Evolutionary conservation across 1,140 invertebrate species (phyloP), one percentile per base, ranked within the genome.

Genomic region (Solenopsis fugax): DNA sequence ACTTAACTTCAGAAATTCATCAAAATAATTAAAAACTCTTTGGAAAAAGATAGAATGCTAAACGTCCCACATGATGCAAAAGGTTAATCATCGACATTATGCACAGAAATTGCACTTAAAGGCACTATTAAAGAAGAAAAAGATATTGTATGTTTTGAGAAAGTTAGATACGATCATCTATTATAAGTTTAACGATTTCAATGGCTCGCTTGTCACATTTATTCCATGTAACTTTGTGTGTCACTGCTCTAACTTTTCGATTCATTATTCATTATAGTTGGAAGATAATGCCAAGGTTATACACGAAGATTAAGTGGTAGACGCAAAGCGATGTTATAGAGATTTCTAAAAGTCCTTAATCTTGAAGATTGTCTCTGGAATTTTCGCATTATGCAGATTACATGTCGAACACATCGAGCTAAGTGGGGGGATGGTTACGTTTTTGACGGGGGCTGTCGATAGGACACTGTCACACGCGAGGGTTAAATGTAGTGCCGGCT

Each of bases 221-320:
- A 6, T 72, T 56, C 29, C 50, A 56, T 50, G 7, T 52, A 24
- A 52, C n/a, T 72, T 48, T 13, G 7, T 21, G 10, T 69, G 12
- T 21, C 62, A 0, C n/a, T 21, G n/a, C 65, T 45, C 12, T 24
- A 50, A 52, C 45, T 72, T 71, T 72, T 48, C 24, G 24, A 50
- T 41, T 50, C 16, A 72, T 50, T 29, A 50, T 41, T 37, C 54
- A 60, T 60, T 29, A 18, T 12, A 34, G 16, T 41, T 41, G 13
- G n/a, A 76, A 41, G n/a, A 58, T 41, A 76, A 76, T 76, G 7
- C 37, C 73, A 76, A 58, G 16, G 9, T 41, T 60, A 41, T 41
- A 50, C 13, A 16, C 7, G 69, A 50, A 24, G 45, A 72, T 72
- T 72, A 52, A 72, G 24, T 13, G 21, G 21, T 71, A 13, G 41